Evolutionary conservation across 2,888 invertebrate species (phyloP), one percentile per base, ranked within the genome.

Genomic region (Cantharis nigra): DNA sequence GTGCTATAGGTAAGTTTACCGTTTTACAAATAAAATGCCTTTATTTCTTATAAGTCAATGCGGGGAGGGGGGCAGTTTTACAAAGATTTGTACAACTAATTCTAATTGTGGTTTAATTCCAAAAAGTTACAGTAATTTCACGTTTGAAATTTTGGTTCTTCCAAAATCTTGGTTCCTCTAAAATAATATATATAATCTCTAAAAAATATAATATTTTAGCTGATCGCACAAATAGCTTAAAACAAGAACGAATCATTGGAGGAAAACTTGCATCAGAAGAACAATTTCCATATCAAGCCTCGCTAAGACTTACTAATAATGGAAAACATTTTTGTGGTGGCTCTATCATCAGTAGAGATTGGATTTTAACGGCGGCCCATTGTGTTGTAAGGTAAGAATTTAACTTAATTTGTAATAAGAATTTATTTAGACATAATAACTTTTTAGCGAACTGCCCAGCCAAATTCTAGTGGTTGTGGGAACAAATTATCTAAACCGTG

Each of bases 341-440:
- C 0, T 89, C 89, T 1, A 89, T 90, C 72, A 84, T 90, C 62
- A 89, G 84, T 75, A 63, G 74, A 1, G 79, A 80, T n/a, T 85
- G 86, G 74, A 83, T 91, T 10, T 80, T 90, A 14, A 90, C 90
- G 0, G 90, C 91, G 11, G 90, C 90, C 3, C 90, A 90, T 83
- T 91, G 91, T 79, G 80, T 90, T 1, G 77, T 78, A 3, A 85
- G 87, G 90, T 90, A 87, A 80, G 18, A 23, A 9, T 13, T 62
- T 49, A n/a, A 5, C 3, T 49, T 7, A 49, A n/a, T 5, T n/a
- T 49, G 3, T 14, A 63, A n/a, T 16, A 10, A 23, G 2, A 23
- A n/a, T 49, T 13, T 13, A 16, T 10, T 20, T 30, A 7, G 9
- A 26, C 26, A 7, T 26, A 23, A 4, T 26, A 1, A 16, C 13